Conservation (phyloP, 1,140 invertebrate genomes). For the Drosophila sucinea region DNA sequence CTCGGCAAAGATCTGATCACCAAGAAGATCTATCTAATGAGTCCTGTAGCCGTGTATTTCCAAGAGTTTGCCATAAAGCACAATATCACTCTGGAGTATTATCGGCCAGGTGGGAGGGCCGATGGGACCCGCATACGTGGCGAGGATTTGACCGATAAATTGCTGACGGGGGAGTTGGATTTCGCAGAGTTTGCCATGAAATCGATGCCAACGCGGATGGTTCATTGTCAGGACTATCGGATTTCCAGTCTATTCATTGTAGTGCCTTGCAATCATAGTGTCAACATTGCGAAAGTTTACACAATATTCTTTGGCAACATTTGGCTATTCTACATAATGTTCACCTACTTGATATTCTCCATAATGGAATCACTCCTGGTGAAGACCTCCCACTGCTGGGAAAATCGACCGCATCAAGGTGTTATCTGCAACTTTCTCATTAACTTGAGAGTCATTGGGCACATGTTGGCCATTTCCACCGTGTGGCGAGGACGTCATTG, state of each 20-base stretch:
- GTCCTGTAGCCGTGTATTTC: background rate
- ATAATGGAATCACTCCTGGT: background rate
- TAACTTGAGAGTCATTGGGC: slow-evolving; percentile 20
- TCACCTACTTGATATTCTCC: background rate
- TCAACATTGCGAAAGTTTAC: background rate
- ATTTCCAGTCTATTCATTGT: background rate
- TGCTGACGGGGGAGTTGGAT: slow-evolving; percentile 20
- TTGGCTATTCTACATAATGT: slow-evolving; percentile 2
- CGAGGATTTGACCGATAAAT: background rate
- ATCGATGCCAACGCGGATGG: slow-evolving; percentile 4
- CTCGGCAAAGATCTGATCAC: slow-evolving; percentile 16
- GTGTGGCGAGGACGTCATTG: background rate
- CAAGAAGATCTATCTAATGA: background rate
- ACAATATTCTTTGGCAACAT: background rate
- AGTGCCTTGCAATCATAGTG: background rate
- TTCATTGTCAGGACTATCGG: background rate
- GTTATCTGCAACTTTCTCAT: background rate
- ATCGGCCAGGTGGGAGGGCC: background rate
- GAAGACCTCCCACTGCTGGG: background rate
- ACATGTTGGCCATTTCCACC: background rate
- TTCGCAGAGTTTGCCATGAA: slow-evolving; percentile 14
- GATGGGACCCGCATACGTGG: fast-evolving
- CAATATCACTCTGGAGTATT: slow-evolving; percentile 33
- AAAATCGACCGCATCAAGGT: background rate
- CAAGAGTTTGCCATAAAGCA: slow-evolving; percentile 15